These are phyloP conservation scores for Hylia prasina DNA, from an alignment of 2,113 vertebrate species.

Conservation along the genomic window DNA sequence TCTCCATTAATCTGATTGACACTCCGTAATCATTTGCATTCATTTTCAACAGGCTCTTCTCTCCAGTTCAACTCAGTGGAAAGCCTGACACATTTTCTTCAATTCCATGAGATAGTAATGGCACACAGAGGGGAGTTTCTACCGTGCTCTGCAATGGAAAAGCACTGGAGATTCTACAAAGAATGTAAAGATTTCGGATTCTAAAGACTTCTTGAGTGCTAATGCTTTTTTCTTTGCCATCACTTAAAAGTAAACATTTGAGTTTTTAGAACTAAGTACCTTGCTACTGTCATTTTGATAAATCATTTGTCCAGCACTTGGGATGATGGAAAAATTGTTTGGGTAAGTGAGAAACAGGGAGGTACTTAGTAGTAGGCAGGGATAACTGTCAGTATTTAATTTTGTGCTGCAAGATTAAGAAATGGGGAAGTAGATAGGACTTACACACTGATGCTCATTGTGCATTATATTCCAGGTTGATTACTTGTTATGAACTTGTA, in stretches of 20 bases:
- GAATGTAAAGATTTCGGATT: constrained; percentile 54
- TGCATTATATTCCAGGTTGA: not conserved
- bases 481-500: not conserved
- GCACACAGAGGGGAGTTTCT: constrained; percentile 79
- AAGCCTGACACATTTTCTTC: constrained; percentile 57
- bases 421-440: not conserved
- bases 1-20: not conserved
- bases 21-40: not conserved
- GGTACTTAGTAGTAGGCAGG: not conserved
- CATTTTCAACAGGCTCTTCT: constrained; percentile 63
- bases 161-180: constrained; percentile 76
- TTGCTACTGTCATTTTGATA: not conserved
- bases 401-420: not conserved
- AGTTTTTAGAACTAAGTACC: not conserved
- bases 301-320: not conserved
- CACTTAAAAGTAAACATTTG: not conserved
- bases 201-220: not conserved
- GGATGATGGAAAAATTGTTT: not conserved
- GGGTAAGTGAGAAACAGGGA: not conserved
- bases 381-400: not conserved
- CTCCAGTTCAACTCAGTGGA: not conserved
- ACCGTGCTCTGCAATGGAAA: constrained; percentile 76
- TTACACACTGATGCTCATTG: not conserved
- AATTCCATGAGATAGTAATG: constrained; percentile 69
- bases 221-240: not conserved